Evolutionary conservation across 2,797 vertebrate genomes (phyloP).

Genomic region (Centroberyx gerrardi): DNA sequence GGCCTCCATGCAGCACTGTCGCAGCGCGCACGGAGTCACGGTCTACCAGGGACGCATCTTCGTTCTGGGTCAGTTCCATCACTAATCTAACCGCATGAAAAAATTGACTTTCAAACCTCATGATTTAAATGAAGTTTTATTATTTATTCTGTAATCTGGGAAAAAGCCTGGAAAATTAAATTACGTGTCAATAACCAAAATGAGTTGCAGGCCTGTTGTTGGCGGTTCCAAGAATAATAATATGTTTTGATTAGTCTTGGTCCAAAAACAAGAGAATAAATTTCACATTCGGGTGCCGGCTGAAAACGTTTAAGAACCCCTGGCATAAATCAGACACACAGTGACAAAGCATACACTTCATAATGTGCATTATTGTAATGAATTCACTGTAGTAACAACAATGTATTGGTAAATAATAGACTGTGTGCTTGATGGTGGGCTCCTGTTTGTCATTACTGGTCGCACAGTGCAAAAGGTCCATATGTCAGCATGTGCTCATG

Average conservation of each 20-base stretch:
- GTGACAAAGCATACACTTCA: background rate
- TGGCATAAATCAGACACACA: background rate
- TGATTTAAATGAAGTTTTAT: background rate
- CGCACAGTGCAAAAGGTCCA: background rate
- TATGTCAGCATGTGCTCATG: background rate
- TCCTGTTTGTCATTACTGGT: background rate
- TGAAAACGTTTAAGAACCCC: background rate
- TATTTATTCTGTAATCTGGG: background rate
- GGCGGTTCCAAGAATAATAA: background rate
- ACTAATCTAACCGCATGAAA: background rate
- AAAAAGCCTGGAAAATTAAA: background rate
- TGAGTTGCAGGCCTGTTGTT: background rate
- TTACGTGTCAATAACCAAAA: background rate
- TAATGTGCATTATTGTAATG: background rate
- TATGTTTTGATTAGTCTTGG: background rate
- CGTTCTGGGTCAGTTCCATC: slow-evolving; percentile 81
- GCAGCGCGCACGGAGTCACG: slow-evolving; percentile 86
- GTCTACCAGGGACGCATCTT: slow-evolving; percentile 84
- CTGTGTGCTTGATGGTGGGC: background rate
- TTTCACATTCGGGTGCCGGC: background rate
- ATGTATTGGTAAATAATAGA: background rate
- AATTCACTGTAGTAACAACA: background rate
- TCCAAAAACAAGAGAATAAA: too few species aligned
- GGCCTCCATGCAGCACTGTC: slow-evolving; percentile 84
- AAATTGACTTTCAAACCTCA: background rate